phyloP scores from a whole-genome alignment of 2,113 vertebrate genomes.

The Fregata magnificens region DNA sequence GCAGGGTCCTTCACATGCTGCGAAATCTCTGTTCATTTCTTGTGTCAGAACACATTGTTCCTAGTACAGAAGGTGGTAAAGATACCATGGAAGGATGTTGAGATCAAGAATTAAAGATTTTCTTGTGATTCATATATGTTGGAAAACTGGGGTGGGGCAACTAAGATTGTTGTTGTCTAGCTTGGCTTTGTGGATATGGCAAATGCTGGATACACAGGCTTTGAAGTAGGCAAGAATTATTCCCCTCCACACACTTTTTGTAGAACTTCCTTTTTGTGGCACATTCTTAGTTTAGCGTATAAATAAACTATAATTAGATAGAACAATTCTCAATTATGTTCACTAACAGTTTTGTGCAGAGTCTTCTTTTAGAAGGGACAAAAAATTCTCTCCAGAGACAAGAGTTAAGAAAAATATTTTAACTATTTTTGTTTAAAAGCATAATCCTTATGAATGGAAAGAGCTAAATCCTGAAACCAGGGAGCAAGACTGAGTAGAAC shows the following conservation, averaged over 20 bases:
- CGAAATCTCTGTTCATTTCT: neutral
- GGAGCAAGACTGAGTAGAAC: neutral
- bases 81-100: fast-evolving
- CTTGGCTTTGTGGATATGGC: neutral
- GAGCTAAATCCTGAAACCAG: neutral
- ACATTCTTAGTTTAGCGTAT: neutral
- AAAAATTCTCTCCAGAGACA: neutral
- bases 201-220: neutral
- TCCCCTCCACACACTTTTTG: neutral
- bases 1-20: fast-evolving
- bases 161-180: neutral
- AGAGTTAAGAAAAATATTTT: neutral
- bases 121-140: neutral
- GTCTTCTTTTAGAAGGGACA: neutral
- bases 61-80: neutral
- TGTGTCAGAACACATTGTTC: neutral
- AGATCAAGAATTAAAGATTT: neutral
- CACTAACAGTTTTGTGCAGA: neutral
- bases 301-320: neutral
- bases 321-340: neutral
- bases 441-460: neutral
- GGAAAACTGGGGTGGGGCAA: neutral
- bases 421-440: neutral
- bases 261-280: neutral
- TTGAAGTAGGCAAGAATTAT: neutral